Evolutionary conservation across 2,113 vertebrate species (phyloP).

Genomic region (Stigmatopora nigra): DNA sequence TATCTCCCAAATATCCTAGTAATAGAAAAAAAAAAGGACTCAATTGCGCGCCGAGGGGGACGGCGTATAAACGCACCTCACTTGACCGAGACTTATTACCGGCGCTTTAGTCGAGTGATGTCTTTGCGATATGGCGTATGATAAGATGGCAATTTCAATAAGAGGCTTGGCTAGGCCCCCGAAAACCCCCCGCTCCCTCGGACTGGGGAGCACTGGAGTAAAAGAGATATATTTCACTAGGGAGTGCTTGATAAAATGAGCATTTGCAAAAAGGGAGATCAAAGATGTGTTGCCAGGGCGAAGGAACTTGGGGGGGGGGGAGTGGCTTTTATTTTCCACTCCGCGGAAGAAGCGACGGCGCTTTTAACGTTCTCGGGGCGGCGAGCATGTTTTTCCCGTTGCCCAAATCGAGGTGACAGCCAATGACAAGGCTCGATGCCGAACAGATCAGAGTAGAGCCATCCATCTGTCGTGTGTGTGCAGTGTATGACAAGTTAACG

Average conservation of each 20-base stretch:
- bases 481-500: constrained; percentile 45
- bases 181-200: constrained; percentile 30
- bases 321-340: constrained; percentile 42
- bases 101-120: constrained; percentile 57
- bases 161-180: constrained; percentile 44
- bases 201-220: constrained; percentile 27
- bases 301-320: constrained; percentile 18
- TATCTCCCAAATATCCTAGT: constrained; percentile 53
- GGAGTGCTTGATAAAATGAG: constrained; percentile 50
- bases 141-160: constrained; percentile 69
- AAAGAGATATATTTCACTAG: constrained; percentile 58
- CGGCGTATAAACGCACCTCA: constrained; percentile 48
- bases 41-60: constrained; percentile 39
- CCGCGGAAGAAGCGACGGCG: constrained; percentile 18
- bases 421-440: constrained; percentile 41
- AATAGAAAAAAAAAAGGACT: constrained; percentile 48
- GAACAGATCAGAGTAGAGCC: constrained; percentile 35
- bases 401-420: constrained; percentile 60
- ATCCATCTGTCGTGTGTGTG: constrained; percentile 25
- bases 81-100: constrained; percentile 61
- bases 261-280: constrained; percentile 64
- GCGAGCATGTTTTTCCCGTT: constrained; percentile 10
- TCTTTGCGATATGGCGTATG: constrained; percentile 56
- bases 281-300: constrained; percentile 30
- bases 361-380: not conserved